These are phyloP conservation scores for Cossypha polioptera DNA, from an alignment of 2,797 vertebrate genomes.

Conservation along the genomic window DNA sequence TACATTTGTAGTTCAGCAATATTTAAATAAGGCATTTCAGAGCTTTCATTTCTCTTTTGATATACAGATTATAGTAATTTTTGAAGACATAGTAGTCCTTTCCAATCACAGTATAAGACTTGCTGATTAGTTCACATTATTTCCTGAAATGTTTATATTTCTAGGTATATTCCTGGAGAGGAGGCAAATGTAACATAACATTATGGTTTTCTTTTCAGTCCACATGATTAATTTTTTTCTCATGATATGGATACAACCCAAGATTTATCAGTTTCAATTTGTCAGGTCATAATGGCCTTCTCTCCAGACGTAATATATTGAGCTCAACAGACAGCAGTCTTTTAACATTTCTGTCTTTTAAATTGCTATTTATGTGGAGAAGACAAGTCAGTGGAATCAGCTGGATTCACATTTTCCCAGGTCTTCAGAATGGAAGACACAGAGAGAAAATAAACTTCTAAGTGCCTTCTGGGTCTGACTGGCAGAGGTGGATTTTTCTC, in stretches of 20 bases:
- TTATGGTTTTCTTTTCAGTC: conserved; percentile 20
- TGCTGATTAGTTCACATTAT: not conserved
- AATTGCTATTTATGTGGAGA: conserved; percentile 17
- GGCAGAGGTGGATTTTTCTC: not conserved
- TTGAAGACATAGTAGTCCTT: not conserved
- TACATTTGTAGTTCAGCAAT: not conserved
- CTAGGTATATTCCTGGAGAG: not conserved
- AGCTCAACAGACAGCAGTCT: conserved; percentile 2
- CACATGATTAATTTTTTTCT: conserved; percentile 10
- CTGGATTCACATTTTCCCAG: not conserved
- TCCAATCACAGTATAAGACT: not conserved
- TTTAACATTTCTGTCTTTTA: conserved; percentile 38
- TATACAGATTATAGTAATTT: not conserved
- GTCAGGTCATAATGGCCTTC: conserved; percentile 10
- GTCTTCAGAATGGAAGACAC: not conserved
- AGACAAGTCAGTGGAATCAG: not conserved
- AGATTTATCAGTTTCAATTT: conserved; percentile 53
- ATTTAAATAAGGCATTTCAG: conserved; percentile 7
- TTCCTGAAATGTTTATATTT: not conserved
- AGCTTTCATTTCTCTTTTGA: not conserved
- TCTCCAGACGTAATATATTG: conserved; percentile 15
- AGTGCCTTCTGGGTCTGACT: not conserved
- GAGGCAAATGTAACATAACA: not conserved
- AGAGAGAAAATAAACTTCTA: not conserved
- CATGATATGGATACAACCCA: not conserved